phyloP scores from a whole-genome alignment of 2,888 invertebrate genomes.

The Furcula furcula region DNA sequence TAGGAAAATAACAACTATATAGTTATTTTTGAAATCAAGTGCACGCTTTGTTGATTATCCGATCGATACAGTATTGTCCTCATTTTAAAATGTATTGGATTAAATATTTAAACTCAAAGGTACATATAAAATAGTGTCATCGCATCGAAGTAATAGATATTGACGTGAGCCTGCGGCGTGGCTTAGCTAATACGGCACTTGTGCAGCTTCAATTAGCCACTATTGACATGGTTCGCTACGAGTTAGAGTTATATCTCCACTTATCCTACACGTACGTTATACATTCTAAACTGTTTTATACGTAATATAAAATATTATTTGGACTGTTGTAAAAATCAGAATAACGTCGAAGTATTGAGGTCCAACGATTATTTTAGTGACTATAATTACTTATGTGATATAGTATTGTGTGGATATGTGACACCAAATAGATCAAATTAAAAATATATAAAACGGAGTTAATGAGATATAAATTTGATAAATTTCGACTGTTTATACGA shows the following conservation, averaged over 20 bases:
- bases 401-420: not conserved
- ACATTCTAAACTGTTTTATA: not conserved
- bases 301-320: not conserved
- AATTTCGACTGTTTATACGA: conserved; percentile 38
- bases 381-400: not conserved
- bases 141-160: conserved; percentile 37
- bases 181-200: conserved; percentile 56
- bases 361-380: not conserved
- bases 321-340: not conserved
- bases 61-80: conserved; percentile 1
- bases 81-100: conserved; percentile 39
- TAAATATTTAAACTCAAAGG: conserved; percentile 43
- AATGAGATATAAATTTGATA: conserved; percentile 46
- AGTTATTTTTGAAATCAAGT: too few species aligned
- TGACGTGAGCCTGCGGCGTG: conserved; percentile 41
- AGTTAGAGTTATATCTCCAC: conserved; percentile 38
- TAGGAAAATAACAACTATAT: too few species aligned
- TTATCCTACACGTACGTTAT: conserved; percentile 18
- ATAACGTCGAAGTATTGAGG: not conserved
- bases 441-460: conserved; percentile 19
- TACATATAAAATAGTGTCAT: conserved; percentile 30
- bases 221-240: conserved; percentile 58
- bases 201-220: conserved; percentile 68
- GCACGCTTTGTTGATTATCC: not conserved
- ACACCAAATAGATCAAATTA: not conserved